Evolutionary conservation across 2,797 vertebrate species (phyloP), one percentile per base, ranked within the genome.

Genomic region (Tolypeutes matacus): DNA sequence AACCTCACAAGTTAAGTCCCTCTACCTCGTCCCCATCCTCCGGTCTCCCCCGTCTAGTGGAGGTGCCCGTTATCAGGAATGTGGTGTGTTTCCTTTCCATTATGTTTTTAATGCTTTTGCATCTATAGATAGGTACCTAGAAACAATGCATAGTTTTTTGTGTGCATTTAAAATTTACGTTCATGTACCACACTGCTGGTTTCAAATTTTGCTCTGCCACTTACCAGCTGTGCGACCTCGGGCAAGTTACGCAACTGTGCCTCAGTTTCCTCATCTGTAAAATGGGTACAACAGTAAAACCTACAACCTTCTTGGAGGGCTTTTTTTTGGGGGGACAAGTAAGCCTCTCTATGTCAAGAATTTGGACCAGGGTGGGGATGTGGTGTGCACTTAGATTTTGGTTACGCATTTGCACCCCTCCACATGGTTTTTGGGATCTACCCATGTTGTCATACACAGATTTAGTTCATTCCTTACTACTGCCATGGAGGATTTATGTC

Each of bases 211-310:
- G 12, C 20, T 67, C 49, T 82, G 34, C 27, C 17, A 29, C 2
- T 69, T 27, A n/a, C 2, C 27, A 80, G 23, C 65, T 58, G 7
- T 21, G 53, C 67, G 67, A 60, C 29, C 34, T 90, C 8, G 3
- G 58, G 42, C n/a, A 75, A 91, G 36, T 73, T 42, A 39, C n/a
- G n/a, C n/a, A n/a, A n/a, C n/a, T 67, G 12, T 78, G 64, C 58
- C 42, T 97, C 64, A 12, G 42, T 92, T 91, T 88, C 39, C 49
- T 49, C 29, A 65, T 72, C 27, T 89, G 51, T 82, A 46, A 86
- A 78, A 12, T 36, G 42, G 34, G 56, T 51, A 51, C 46, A 69
- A 34, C 27, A 58, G 27, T 89, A 75, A 69, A 73, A 42, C 23
- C 46, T 70, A 80, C 58, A 89, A 42, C 36, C 27, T 56, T 3